Evolutionary conservation across 1,140 invertebrate genomes (phyloP).

Genomic region (Nasonia longicornis): DNA sequence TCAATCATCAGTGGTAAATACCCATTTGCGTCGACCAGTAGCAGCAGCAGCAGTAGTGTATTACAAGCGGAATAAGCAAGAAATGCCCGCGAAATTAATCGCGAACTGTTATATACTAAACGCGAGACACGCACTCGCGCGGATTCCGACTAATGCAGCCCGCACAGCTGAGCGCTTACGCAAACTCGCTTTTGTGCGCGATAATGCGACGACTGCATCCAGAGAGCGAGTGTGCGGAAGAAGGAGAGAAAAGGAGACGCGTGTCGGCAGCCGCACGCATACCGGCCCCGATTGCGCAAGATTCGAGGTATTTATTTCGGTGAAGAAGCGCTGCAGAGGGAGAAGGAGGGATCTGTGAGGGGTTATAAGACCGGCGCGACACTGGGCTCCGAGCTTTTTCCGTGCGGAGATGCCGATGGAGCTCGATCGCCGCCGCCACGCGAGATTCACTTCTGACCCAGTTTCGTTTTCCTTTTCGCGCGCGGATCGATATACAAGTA

Average conservation of each 20-base stretch:
- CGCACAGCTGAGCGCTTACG: neutral
- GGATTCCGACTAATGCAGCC: neutral
- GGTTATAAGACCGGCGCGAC: neutral
- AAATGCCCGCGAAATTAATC: neutral
- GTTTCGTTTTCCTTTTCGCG: neutral
- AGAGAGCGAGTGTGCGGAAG: neutral
- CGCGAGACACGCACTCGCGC: neutral
- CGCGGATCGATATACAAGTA: neutral
- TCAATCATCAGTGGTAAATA: conserved; percentile 4
- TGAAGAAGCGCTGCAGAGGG: neutral
- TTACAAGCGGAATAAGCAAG: neutral
- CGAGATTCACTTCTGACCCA: neutral
- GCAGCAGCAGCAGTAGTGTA: neutral
- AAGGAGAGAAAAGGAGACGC: neutral
- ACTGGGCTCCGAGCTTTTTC: neutral
- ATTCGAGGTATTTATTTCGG: conserved; percentile 1
- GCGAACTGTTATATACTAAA: neutral
- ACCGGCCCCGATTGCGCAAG: neutral
- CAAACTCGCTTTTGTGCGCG: neutral
- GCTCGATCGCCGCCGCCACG: neutral
- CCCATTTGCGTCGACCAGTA: neutral
- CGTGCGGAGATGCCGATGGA: neutral
- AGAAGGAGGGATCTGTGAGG: neutral
- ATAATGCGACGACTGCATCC: neutral
- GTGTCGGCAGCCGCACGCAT: neutral